These are phyloP conservation scores for Aethina tumida DNA, from an alignment of 1,140 invertebrate species.

Conservation along the genomic window DNA sequence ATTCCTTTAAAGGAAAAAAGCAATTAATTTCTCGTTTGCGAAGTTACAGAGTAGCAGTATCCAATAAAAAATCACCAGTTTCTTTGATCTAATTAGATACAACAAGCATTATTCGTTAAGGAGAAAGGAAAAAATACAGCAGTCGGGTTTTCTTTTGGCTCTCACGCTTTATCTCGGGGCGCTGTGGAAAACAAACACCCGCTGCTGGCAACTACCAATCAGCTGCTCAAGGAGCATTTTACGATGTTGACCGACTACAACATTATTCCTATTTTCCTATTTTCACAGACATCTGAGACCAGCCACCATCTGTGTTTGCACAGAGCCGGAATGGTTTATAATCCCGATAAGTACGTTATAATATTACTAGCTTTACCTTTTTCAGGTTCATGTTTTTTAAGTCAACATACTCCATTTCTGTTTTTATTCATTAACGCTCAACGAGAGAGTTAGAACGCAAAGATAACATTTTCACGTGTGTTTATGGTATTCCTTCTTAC, in stretches of 20 bases:
- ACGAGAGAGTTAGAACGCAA: too few species aligned
- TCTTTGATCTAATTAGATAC: conserved; percentile 4
- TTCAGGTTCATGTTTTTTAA: too few species aligned
- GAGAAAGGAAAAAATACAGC: neutral
- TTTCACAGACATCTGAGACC: conserved; percentile 22
- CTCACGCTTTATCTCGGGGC: conserved; percentile 3
- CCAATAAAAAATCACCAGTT: conserved; percentile 3
- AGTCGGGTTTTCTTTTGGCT: too few species aligned
- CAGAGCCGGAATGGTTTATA: too few species aligned
- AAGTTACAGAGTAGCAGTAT: too few species aligned
- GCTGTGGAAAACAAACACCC: conserved; percentile 13
- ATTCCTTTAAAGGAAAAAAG: too few species aligned
- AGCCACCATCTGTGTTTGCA: conserved; percentile 3
- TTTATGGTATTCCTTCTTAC: too few species aligned
- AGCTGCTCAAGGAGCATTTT: conserved; percentile 20
- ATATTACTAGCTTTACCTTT: too few species aligned
- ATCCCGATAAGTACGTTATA: too few species aligned
- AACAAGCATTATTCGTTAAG: conserved; percentile 1
- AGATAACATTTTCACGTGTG: too few species aligned
- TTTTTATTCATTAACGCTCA: too few species aligned
- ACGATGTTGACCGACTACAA: conserved; percentile 22
- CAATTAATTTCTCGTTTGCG: conserved; percentile 4
- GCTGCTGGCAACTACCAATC: conserved; percentile 17
- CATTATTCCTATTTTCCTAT: conserved; percentile 24
- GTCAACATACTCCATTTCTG: too few species aligned